These are phyloP conservation scores for Drosophila meridionalis DNA, from an alignment of 2,888 invertebrate species.

Conservation along the genomic window DNA sequence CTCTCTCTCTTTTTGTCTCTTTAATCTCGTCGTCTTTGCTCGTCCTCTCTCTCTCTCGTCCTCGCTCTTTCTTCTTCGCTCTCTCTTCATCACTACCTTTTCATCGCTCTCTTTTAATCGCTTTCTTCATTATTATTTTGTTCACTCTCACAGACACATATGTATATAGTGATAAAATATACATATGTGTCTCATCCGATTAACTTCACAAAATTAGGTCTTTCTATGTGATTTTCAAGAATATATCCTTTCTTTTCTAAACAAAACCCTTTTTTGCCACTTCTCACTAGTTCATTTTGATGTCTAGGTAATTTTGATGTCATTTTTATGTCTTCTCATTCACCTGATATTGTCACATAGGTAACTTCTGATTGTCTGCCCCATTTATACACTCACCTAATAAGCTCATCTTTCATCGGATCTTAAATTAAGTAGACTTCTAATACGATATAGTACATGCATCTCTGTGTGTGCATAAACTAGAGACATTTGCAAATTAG, in stretches of 20 bases:
- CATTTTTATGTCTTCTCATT: neutral
- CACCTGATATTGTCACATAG: neutral
- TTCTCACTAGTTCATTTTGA: too few species aligned
- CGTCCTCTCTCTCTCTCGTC: neutral
- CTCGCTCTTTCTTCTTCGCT: neutral
- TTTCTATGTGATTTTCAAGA: slow-evolving; percentile 1
- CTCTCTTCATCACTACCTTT: neutral
- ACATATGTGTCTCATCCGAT: too few species aligned
- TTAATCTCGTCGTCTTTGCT: too few species aligned
- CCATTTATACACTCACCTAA: neutral
- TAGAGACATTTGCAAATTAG: slow-evolving; percentile 40
- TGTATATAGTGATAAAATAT: too few species aligned
- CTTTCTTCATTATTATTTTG: too few species aligned
- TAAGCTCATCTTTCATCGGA: neutral
- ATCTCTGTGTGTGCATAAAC: too few species aligned
- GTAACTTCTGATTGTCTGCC: neutral
- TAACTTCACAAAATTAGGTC: neutral
- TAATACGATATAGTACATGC: neutral
- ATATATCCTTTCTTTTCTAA: neutral
- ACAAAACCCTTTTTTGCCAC: neutral
- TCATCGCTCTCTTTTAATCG: neutral
- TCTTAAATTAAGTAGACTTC: neutral
- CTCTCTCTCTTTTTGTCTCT: too few species aligned
- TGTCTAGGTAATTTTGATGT: neutral
- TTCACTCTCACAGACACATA: too few species aligned